A percentile compares a stretch with the other conserved stretches of the same genome.
These are phyloP conservation scores for Vireo griseus DNA, from an alignment of 2,797 vertebrate species.

Conservation along the genomic window DNA sequence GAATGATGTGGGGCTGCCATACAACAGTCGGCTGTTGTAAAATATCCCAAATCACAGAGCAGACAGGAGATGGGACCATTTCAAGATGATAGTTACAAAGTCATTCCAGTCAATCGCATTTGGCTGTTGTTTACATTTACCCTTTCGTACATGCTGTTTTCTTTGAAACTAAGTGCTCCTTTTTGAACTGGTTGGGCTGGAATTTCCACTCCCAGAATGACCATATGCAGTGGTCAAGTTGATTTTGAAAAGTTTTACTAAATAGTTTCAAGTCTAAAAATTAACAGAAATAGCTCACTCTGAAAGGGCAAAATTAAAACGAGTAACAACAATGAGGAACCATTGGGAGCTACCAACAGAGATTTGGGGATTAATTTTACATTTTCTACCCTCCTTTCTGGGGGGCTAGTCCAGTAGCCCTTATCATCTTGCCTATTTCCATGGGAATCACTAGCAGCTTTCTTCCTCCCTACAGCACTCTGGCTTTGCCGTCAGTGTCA, in stretches of 20 bases:
- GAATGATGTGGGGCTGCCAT: not conserved
- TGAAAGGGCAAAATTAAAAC: not conserved
- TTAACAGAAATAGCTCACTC: not conserved
- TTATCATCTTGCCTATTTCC: fast-evolving
- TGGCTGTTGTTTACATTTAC: not conserved
- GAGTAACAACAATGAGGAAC: not conserved
- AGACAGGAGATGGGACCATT: not conserved
- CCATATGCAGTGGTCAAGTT: not conserved
- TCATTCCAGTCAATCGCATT: not conserved
- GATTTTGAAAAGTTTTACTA: not conserved
- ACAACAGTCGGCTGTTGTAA: not conserved
- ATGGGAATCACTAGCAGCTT: not conserved
- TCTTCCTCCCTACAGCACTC: not conserved
- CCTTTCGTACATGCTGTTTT: not conserved
- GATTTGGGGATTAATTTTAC: not conserved
- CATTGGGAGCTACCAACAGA: not conserved
- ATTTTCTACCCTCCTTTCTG: not conserved
- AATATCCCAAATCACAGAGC: not conserved
- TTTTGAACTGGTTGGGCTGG: not conserved
- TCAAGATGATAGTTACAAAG: not conserved
- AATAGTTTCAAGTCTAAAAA: not conserved
- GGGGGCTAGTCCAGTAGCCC: not conserved
- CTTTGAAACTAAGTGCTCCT: not conserved
- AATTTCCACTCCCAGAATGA: not conserved
- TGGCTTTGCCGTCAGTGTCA: not conserved